These are phyloP conservation scores for Morpho helenor DNA, from an alignment of 2,888 invertebrate genomes.

Conservation along the genomic window DNA sequence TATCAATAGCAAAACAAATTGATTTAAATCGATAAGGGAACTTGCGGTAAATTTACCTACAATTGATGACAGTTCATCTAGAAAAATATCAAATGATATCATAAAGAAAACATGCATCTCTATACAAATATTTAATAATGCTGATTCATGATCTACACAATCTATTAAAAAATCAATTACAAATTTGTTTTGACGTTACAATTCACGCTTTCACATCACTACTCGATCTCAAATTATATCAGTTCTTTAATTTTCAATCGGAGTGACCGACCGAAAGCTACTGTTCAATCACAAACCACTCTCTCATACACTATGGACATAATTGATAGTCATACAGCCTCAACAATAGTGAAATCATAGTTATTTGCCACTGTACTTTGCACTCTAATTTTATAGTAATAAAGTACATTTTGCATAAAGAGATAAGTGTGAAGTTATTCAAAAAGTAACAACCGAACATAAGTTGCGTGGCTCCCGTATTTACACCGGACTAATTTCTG, in stretches of 20 bases:
- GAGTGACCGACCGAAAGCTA: slow-evolving; percentile 70
- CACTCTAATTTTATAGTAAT: slow-evolving; percentile 33
- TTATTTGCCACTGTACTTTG: slow-evolving; percentile 29
- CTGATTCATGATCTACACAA: slow-evolving; percentile 23
- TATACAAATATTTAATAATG: slow-evolving; percentile 9
- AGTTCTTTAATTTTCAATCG: slow-evolving; percentile 76
- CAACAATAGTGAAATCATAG: slow-evolving; percentile 72
- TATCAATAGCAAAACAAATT: slow-evolving; percentile 5
- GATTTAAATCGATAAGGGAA: slow-evolving; percentile 2
- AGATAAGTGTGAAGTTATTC: slow-evolving; percentile 41
- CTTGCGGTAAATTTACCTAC: neutral
- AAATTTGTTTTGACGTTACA: slow-evolving; percentile 25
- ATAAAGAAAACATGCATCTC: slow-evolving; percentile 11
- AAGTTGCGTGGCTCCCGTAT: slow-evolving; percentile 77
- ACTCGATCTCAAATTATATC: slow-evolving; percentile 69
- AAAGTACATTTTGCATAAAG: slow-evolving; percentile 36
- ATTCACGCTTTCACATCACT: slow-evolving; percentile 48
- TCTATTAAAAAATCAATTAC: slow-evolving; percentile 26
- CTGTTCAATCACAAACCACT: slow-evolving; percentile 74
- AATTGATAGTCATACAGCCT: slow-evolving; percentile 77
- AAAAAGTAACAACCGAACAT: slow-evolving; percentile 64
- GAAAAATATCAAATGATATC: slow-evolving; percentile 7
- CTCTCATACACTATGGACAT: slow-evolving; percentile 69
- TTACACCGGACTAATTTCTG: slow-evolving; percentile 75
- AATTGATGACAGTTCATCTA: slow-evolving; percentile 3